phyloP scores from a whole-genome alignment of 2,113 vertebrate genomes.

The Callorhinus ursinus region DNA sequence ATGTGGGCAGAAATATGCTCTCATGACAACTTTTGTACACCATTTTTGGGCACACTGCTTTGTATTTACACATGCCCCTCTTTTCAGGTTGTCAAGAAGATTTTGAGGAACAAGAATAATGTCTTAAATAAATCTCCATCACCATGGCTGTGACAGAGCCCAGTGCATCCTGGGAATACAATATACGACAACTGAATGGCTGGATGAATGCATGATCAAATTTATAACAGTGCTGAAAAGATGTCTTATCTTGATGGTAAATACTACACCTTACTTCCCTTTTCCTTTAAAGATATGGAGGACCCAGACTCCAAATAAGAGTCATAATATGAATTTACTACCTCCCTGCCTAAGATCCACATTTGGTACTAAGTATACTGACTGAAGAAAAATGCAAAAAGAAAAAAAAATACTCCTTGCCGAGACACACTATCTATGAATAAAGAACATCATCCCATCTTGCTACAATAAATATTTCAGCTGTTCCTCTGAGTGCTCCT shows the following conservation, averaged over 20 bases:
- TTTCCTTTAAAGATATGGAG: constrained; percentile 20
- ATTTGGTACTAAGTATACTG: constrained; percentile 39
- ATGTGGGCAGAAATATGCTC: not conserved
- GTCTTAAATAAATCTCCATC: not conserved
- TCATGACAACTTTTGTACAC: not conserved
- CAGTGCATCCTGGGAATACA: not conserved
- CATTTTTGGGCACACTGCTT: not conserved
- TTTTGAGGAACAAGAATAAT: not conserved
- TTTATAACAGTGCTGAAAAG: not conserved
- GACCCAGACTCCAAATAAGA: not conserved
- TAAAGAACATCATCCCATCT: not conserved
- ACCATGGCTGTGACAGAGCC: not conserved
- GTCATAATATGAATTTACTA: not conserved
- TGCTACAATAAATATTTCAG: not conserved
- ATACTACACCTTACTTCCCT: not conserved
- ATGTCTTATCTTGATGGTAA: not conserved
- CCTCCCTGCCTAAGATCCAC: not conserved
- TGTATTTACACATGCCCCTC: not conserved
- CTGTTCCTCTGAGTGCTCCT: not conserved
- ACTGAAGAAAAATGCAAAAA: not conserved
- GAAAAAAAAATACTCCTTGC: not conserved
- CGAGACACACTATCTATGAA: not conserved
- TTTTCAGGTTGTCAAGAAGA: not conserved
- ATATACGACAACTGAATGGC: not conserved
- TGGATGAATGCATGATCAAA: not conserved